Evolutionary conservation across 2,113 vertebrate species (phyloP).

Genomic region (Scartelaos histophorus): DNA sequence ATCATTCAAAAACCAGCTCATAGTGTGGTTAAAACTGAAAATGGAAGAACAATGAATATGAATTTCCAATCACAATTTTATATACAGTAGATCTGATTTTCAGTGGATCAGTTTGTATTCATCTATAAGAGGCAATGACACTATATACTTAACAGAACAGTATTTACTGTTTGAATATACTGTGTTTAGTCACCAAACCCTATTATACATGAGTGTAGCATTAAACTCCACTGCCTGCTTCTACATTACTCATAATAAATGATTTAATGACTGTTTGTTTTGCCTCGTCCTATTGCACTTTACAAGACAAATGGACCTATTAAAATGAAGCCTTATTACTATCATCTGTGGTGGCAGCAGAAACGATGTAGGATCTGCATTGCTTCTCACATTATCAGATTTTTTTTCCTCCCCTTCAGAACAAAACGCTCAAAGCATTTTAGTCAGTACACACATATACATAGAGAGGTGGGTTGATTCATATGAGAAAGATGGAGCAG

Average conservation of each 20-base stretch:
- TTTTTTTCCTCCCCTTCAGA: constrained; percentile 13
- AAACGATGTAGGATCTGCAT: background rate
- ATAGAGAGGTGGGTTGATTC: constrained; percentile 49
- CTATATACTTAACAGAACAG: too few relatives aligned
- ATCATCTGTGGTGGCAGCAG: background rate
- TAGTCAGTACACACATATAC: constrained; percentile 26
- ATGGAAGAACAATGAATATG: too few relatives aligned
- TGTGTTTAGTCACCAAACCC: background rate
- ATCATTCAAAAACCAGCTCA: too few relatives aligned
- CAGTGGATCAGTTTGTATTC: too few relatives aligned
- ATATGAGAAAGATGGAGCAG: constrained; percentile 53
- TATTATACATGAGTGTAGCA: background rate
- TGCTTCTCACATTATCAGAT: background rate
- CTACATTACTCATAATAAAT: constrained; percentile 3
- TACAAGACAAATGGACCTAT: background rate
- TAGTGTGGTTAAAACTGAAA: too few relatives aligned
- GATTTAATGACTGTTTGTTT: background rate
- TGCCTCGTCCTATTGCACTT: constrained; percentile 1
- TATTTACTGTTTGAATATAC: background rate
- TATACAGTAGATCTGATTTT: too few relatives aligned
- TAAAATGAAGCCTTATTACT: background rate
- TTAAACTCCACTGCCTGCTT: background rate
- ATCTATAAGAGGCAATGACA: too few relatives aligned
- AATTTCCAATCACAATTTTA: too few relatives aligned
- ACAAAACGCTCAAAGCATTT: constrained; percentile 5